Base-by-base conservation (phyloP, 2,113 vertebrate genomes). In the Salvelinus sp. region DNA sequence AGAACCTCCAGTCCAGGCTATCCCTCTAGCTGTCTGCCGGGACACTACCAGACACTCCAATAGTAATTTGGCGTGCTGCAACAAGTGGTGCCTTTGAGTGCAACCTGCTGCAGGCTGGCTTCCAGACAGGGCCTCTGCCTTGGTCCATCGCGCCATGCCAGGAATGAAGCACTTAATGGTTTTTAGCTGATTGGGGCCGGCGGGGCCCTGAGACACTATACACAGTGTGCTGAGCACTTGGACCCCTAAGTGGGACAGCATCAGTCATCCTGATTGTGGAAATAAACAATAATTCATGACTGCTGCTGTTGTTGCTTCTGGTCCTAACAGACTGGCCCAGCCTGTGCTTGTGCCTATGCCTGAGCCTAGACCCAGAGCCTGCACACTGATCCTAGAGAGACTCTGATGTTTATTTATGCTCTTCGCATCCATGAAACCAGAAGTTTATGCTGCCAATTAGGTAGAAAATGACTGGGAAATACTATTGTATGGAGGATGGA, bases 221-320 rank as follows among this genome's bases (percentile, higher is more conserved):
- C 30, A 20, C 80, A 66, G 48, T 78, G 76, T 76, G 18, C 66
- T 44, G 50, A 14, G 68, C 10, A 28, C 76, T 62, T 62, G 64
- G 50, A 67, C 30, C 28, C n/a, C 54, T 74, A 48, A 70, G 76
- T 72, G 77, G 70, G 77, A 77, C 57, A 79, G 47, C 77, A 71
- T 76, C 54, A 71, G 72, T 82, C 79, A 74, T 81, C 54, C 22
- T 75, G 70, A 78, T 75, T 72, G 74, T 79, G 79, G 77, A 81
- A 83, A 76, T 68, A 83, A 83, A 79, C 81, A 79, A 74, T 73
- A 66, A 77, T 27, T 27, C 58, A 50, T 69, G 68, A 48, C 68
- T 25, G 38, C 68, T 48, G 30, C 14, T 27, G 23, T 30, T n/a
- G 28, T 20, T 44, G 67, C 67, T 22, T 27, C 33, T 22, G 68